A percentile compares a stretch with the other conserved stretches of the same genome.
Evolutionary conservation across 1,140 invertebrate species (phyloP).

Genomic region (Dysdera silvatica): DNA sequence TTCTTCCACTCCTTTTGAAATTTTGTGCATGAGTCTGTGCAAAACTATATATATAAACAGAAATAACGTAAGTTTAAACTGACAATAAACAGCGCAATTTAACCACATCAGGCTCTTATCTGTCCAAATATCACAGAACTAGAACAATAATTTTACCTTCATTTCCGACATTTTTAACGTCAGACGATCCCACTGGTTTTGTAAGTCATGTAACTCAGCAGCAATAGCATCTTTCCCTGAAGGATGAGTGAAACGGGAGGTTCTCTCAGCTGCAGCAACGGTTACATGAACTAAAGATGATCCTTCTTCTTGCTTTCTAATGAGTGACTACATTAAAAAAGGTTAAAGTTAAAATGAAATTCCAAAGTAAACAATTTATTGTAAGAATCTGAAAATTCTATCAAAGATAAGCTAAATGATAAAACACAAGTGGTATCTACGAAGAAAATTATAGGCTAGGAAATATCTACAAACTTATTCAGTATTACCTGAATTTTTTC

Average conservation of each 20-base stretch:
- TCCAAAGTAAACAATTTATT: neutral
- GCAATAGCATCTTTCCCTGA: slow-evolving; percentile 83
- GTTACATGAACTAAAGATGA: slow-evolving; percentile 81
- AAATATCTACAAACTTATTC: neutral
- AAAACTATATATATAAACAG: neutral
- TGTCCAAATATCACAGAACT: neutral
- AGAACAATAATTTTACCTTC: slow-evolving; percentile 47
- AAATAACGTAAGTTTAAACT: neutral
- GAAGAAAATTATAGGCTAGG: neutral
- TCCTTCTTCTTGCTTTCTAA: slow-evolving; percentile 77
- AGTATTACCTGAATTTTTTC: slow-evolving; percentile 53
- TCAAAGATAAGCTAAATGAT: neutral
- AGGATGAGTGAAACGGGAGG: slow-evolving; percentile 72
- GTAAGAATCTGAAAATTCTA: neutral
- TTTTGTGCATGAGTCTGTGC: too few relatives aligned
- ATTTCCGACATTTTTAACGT: slow-evolving; percentile 85
- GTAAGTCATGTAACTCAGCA: slow-evolving; percentile 76
- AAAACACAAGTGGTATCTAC: neutral
- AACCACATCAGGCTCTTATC: neutral
- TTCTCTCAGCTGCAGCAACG: slow-evolving; percentile 87
- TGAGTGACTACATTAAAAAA: slow-evolving; percentile 57
- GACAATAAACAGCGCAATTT: neutral
- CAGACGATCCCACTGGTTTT: slow-evolving; percentile 84
- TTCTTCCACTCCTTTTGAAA: too few relatives aligned
- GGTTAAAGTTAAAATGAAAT: neutral